Conservation (phyloP, 2,888 invertebrate genomes). For the Drosophila prolongata region DNA sequence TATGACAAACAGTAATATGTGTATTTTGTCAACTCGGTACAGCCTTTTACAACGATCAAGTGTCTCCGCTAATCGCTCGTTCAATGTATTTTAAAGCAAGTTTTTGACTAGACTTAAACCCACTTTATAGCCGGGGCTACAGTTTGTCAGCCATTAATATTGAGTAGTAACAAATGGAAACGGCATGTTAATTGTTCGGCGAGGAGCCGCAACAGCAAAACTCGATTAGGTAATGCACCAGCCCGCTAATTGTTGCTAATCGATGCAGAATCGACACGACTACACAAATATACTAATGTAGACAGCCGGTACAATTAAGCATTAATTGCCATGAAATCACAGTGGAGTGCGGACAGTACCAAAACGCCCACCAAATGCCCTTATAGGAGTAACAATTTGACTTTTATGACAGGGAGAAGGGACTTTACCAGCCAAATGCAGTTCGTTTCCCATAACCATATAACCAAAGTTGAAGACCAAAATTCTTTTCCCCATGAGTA, state of each 20-base stretch:
- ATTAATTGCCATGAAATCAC: conserved; percentile 68
- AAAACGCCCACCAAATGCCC: conserved; percentile 39
- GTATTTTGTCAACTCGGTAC: conserved; percentile 23
- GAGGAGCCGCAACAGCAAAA: conserved; percentile 38
- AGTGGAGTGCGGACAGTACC: conserved; percentile 20
- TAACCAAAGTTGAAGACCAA: conserved; percentile 8
- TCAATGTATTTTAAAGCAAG: conserved; percentile 51
- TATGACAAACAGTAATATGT: conserved; percentile 60
- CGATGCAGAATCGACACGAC: conserved; percentile 71
- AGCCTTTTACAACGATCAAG: conserved; percentile 32
- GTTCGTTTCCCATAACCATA: neutral
- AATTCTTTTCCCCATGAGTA: neutral
- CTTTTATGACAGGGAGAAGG: neutral
- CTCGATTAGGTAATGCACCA: conserved; percentile 71
- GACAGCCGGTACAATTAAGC: conserved; percentile 45
- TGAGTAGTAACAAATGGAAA: conserved; percentile 58
- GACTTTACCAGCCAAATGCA: neutral
- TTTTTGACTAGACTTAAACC: conserved; percentile 41
- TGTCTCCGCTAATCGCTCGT: conserved; percentile 39
- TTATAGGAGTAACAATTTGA: neutral
- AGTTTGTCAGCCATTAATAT: conserved; percentile 53
- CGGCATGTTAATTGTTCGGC: conserved; percentile 68
- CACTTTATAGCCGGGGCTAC: conserved; percentile 7
- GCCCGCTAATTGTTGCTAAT: conserved; percentile 74
- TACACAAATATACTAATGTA: conserved; percentile 39